phyloP scores from a whole-genome alignment of 2,888 invertebrate genomes.

The Metellina segmentata region DNA sequence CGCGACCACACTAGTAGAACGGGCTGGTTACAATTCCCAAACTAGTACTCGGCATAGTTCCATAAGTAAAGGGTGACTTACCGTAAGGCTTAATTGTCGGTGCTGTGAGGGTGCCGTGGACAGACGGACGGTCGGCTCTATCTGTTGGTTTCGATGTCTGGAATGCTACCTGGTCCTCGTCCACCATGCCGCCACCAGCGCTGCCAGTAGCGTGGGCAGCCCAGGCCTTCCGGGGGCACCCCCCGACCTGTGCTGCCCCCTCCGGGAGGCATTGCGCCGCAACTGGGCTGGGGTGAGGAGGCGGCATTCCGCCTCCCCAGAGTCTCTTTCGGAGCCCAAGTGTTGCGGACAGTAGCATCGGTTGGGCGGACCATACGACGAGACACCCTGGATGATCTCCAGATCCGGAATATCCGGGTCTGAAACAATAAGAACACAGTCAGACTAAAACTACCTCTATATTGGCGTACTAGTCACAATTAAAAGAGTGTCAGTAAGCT shows the following conservation, averaged over 20 bases:
- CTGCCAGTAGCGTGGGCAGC: constrained; percentile 33
- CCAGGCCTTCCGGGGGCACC: constrained; percentile 17
- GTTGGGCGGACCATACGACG: constrained; percentile 66
- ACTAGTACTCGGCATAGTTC: too few species aligned
- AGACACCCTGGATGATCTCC: constrained; percentile 52
- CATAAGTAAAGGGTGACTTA: background rate
- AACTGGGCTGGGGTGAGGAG: constrained; percentile 63
- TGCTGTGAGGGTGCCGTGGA: constrained; percentile 57
- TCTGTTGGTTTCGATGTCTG: constrained; percentile 75
- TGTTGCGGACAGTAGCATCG: constrained; percentile 74
- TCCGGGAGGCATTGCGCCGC: constrained; percentile 65
- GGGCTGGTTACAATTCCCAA: too few species aligned
- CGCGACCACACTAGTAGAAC: too few species aligned
- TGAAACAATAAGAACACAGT: background rate
- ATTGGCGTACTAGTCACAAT: too few species aligned
- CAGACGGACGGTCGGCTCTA: constrained; percentile 56
- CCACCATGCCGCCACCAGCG: constrained; percentile 55
- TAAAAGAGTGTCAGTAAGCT: too few species aligned
- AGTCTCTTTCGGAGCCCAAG: constrained; percentile 38
- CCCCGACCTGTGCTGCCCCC: constrained; percentile 51
- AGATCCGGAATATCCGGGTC: constrained; percentile 76
- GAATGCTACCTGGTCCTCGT: constrained; percentile 73
- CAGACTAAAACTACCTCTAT: background rate
- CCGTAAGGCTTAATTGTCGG: constrained; percentile 54
- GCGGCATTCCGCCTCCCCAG: constrained; percentile 59